phyloP scores from a whole-genome alignment of 2,797 vertebrate genomes.

The Cercopithecus mitis region DNA sequence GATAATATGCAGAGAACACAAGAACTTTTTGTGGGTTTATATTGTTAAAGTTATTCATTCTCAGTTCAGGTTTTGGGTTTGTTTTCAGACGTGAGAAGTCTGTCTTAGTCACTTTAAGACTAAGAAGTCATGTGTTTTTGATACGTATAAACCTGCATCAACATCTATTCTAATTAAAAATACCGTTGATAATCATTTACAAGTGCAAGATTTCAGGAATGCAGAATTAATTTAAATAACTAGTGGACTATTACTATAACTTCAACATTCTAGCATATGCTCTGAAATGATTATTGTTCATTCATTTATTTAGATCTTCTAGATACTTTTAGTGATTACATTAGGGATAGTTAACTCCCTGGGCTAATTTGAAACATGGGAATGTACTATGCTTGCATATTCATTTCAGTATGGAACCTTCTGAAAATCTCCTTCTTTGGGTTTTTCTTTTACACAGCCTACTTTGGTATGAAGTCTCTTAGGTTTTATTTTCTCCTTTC shows the following conservation, averaged over 20 bases:
- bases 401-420: neutral
- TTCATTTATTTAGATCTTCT: neutral
- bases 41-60: neutral
- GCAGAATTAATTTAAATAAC: slow-evolving; percentile 30
- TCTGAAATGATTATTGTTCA: slow-evolving; percentile 19
- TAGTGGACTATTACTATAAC: neutral
- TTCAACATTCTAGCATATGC: neutral
- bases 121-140: neutral
- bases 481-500: neutral
- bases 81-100: slow-evolving; percentile 9
- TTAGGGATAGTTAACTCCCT: neutral
- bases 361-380: neutral
- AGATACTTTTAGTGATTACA: neutral
- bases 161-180: slow-evolving; percentile 26
- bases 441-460: neutral
- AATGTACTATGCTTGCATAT: neutral
- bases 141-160: neutral
- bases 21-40: neutral
- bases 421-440: neutral
- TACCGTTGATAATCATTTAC: neutral
- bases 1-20: neutral
- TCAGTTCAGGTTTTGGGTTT: neutral
- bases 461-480: neutral
- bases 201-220: neutral
- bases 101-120: neutral